Base-by-base conservation (phyloP, 2,888 invertebrate species). In the Agonopterix arenella region DNA sequence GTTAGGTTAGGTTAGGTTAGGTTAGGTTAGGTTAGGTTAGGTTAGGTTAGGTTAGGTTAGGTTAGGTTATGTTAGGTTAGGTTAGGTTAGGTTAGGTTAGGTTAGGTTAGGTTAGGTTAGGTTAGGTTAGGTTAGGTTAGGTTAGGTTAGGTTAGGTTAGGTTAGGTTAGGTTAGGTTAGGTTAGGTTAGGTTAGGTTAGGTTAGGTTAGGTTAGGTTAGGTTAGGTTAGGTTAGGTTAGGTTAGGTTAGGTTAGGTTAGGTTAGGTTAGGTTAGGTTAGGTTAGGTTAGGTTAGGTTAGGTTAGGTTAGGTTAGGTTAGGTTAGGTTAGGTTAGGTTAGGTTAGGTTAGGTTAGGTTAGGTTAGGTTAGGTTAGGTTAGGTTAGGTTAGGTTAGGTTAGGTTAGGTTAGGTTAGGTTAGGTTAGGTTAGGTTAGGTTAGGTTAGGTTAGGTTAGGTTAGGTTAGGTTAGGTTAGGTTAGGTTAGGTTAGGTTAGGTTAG, bases 121-220 rank as follows among this genome's bases (percentile, higher is more conserved):
- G 45, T 47, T 51, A 52, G 52, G 51, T 52, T 50, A 54, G 50
- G 50, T 50, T 50, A 50, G 56, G 56, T 56, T 56, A 52, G 56
- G 55, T 53, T 54, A 53, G 50, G 53, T 52, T 54, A 54, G 54
- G 57, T 57, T 57, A 53, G 54, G 57, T 55, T 57, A 52, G 57
- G 57, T 55, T 57, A 55, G 57, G 55, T 57, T 57, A 53, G 57
- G 57, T 57, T 57, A 57, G 57, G 57, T 57, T 57, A 55, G 57
- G 57, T 53, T 53, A 58, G 55, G 56, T 56, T 53, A 54, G 55
- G 52, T 55, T 52, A 51, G 54, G 54, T 54, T 52, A 55, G 58
- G 59, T 55, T 57, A 55, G 57, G 57, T 56, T 56, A 56, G 53
- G 56, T 56, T 56, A 53, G 56, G 54, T 54, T 54, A 54, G 52